A percentile compares a stretch with the other conserved stretches of the same genome.
Evolutionary conservation across 2,888 invertebrate genomes (phyloP).

Genomic region (Sipha maydis): DNA sequence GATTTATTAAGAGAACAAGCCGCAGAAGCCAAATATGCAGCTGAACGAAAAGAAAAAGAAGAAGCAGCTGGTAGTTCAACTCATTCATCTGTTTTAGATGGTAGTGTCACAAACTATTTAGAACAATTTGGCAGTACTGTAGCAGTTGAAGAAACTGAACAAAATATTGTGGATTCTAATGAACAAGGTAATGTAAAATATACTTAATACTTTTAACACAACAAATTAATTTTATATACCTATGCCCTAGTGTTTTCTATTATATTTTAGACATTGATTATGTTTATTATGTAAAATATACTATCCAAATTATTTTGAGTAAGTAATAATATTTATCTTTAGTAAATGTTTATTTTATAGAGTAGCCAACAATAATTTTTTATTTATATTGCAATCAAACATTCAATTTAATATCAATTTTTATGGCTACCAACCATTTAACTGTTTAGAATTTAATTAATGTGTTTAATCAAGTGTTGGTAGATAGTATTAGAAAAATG

Average conservation of each 20-base stretch:
- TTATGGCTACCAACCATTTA: slow-evolving; percentile 28
- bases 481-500: slow-evolving; percentile 15
- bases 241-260: not conserved
- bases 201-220: slow-evolving; percentile 23
- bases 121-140: slow-evolving; percentile 54
- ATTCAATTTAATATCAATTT: slow-evolving; percentile 13
- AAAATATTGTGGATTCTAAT: slow-evolving; percentile 36
- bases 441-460: slow-evolving; percentile 26
- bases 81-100: slow-evolving; percentile 27
- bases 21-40: slow-evolving; percentile 64
- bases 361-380: slow-evolving; percentile 20
- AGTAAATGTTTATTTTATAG: not conserved
- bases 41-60: slow-evolving; percentile 64
- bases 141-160: slow-evolving; percentile 41
- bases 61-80: slow-evolving; percentile 58
- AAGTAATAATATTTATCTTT: not conserved
- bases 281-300: not conserved
- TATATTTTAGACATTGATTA: not conserved
- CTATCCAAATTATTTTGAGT: not conserved
- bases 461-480: slow-evolving; percentile 42
- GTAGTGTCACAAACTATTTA: slow-evolving; percentile 51
- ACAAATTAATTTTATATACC: not conserved
- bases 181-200: slow-evolving; percentile 43
- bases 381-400: slow-evolving; percentile 19
- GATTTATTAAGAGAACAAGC: slow-evolving; percentile 63